Percentiles rank a stretch among this genome's conserved stretches.
Conservation (phyloP, 2,797 vertebrate species). For the Arctocebus calabarensis region DNA sequence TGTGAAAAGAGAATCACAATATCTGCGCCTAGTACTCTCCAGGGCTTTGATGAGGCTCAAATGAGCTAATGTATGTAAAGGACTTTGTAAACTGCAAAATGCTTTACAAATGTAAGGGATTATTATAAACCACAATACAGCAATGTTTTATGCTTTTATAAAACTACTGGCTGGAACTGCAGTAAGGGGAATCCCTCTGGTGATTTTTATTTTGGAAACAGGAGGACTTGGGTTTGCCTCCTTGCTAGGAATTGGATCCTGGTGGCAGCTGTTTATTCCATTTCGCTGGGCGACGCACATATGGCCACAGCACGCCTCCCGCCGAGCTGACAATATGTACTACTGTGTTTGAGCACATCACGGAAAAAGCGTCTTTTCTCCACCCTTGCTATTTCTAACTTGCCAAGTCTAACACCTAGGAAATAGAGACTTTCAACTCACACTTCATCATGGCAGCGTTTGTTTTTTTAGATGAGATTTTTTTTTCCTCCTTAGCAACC, state of each 20-base stretch:
- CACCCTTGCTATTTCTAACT: slow-evolving; percentile 61
- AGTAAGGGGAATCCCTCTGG: slow-evolving; percentile 83
- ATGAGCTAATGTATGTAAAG: slow-evolving; percentile 77
- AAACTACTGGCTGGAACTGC: slow-evolving; percentile 75
- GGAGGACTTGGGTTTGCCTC: slow-evolving; percentile 77
- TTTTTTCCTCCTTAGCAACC: slow-evolving; percentile 76
- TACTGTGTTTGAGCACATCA: slow-evolving; percentile 83
- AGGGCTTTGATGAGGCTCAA: slow-evolving; percentile 64
- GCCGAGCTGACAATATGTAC: slow-evolving; percentile 81
- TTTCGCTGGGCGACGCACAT: slow-evolving; percentile 72
- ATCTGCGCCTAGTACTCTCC: slow-evolving; percentile 57
- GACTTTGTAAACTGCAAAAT: slow-evolving; percentile 77
- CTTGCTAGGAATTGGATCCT: slow-evolving; percentile 85
- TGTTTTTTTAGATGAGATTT: slow-evolving; percentile 68
- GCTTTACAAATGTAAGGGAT: slow-evolving; percentile 78
- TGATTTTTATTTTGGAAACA: slow-evolving; percentile 86
- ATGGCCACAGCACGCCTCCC: slow-evolving; percentile 80
- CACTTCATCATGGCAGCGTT: slow-evolving; percentile 63
- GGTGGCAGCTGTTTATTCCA: slow-evolving; percentile 87
- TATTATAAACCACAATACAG: slow-evolving; percentile 76
- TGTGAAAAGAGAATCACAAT: slow-evolving; percentile 31
- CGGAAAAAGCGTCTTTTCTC: slow-evolving; percentile 72
- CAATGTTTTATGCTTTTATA: slow-evolving; percentile 82
- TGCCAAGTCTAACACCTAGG: slow-evolving; percentile 86
- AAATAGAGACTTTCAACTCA: slow-evolving; percentile 73